Conservation (phyloP, 2,113 vertebrate genomes). For the Protobothrops mucrosquamatus region DNA sequence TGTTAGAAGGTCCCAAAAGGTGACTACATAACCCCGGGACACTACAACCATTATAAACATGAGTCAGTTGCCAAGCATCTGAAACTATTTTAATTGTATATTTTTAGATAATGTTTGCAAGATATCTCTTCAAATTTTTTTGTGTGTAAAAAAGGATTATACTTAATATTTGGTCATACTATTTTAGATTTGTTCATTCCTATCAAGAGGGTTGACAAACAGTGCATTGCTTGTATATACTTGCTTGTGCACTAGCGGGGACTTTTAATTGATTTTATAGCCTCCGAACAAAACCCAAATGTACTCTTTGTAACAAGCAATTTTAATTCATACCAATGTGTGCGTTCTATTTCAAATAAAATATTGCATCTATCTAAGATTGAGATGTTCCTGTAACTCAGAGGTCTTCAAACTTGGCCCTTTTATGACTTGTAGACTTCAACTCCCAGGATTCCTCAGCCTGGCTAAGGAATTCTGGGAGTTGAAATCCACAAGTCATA, state of each 20-base stretch:
- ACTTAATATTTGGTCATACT: constrained; percentile 13
- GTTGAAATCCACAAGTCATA: no score
- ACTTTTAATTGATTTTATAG: background rate
- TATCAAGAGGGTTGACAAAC: constrained; percentile 16
- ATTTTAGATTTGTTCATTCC: background rate
- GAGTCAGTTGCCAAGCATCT: no score
- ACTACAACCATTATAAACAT: no score
- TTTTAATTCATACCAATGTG: background rate
- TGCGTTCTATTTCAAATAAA: background rate
- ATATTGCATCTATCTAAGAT: background rate
- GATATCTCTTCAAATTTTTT: background rate
- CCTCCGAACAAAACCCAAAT: background rate
- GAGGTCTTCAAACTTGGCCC: no score
- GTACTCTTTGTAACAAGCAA: background rate
- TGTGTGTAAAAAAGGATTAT: background rate
- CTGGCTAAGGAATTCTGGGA: no score
- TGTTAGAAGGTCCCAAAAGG: no score
- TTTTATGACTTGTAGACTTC: no score
- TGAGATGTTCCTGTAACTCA: background rate
- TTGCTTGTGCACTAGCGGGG: background rate
- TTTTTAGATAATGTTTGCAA: constrained; percentile 8
- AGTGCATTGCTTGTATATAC: background rate
- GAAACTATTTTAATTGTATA: background rate
- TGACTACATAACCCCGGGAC: no score
- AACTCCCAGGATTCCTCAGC: no score